A percentile compares a stretch with the other conserved stretches of the same genome.
Conservation (phyloP, 2,888 invertebrate species). For the Leucania comma region DNA sequence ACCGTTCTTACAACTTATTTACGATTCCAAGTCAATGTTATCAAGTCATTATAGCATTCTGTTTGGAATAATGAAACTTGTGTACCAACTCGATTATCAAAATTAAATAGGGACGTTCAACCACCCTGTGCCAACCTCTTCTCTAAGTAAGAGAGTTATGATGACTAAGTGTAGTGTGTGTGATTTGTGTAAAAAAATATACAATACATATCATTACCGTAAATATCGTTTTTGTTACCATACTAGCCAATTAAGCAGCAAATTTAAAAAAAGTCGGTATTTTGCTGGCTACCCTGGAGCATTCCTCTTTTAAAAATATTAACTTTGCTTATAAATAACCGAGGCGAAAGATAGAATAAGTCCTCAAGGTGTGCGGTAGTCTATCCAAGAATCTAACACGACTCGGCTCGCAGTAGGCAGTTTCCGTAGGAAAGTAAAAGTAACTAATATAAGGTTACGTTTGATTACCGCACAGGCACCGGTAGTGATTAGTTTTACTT, state of each 20-base stretch:
- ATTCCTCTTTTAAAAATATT: not conserved
- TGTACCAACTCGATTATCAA: not conserved
- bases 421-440: slow-evolving; percentile 79
- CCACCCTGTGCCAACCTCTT: no score
- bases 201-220: no score
- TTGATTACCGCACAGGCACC: slow-evolving; percentile 41
- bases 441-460: slow-evolving; percentile 58
- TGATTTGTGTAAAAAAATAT: no score
- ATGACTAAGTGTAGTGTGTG: no score
- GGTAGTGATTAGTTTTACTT: slow-evolving; percentile 28
- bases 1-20: slow-evolving; percentile 56
- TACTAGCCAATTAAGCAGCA: no score
- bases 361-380: slow-evolving; percentile 17
- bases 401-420: slow-evolving; percentile 46
- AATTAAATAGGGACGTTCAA: slow-evolving; percentile 4
- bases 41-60: slow-evolving; percentile 26
- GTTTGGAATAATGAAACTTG: slow-evolving; percentile 21
- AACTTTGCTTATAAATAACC: no score
- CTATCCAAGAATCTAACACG: slow-evolving; percentile 33
- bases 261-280: no score
- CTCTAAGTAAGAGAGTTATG: no score
- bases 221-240: no score
- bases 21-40: slow-evolving; percentile 31
- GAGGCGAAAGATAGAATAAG: slow-evolving; percentile 31
- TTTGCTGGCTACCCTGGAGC: no score